Percentiles rank a stretch among this genome's conserved stretches.
Evolutionary conservation across 2,113 vertebrate genomes (phyloP).

Genomic region (Ivindomyrus marchei): DNA sequence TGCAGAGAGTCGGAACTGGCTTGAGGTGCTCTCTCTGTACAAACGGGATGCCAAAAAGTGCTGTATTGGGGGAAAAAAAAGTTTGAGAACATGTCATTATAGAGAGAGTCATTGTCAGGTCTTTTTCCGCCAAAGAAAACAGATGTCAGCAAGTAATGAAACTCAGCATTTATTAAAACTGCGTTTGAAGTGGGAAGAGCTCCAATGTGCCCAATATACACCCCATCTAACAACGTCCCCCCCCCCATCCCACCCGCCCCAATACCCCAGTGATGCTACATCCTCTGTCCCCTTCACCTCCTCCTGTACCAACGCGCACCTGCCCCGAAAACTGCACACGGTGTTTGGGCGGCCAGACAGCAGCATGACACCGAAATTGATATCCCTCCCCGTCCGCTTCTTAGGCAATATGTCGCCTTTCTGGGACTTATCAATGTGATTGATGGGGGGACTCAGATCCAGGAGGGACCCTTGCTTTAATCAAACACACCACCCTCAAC

Average conservation of each 20-base stretch:
- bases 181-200: not conserved
- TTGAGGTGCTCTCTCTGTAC: not conserved
- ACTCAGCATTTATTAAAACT: not conserved
- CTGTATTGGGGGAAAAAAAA: not conserved
- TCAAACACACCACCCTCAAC: constrained; percentile 69
- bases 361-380: constrained; percentile 77
- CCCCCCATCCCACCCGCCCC: constrained; percentile 2
- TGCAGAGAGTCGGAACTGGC: not conserved
- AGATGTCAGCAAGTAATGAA: not conserved
- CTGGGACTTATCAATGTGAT: constrained; percentile 87
- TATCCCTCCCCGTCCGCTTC: constrained; percentile 75
- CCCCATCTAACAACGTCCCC: not conserved
- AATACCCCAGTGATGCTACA: constrained; percentile 29
- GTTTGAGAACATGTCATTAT: not conserved
- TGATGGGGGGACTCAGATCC: constrained; percentile 74
- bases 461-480: constrained; percentile 74
- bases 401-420: constrained; percentile 91
- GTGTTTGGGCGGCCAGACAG: constrained; percentile 67
- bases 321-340: constrained; percentile 59
- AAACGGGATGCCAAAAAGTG: not conserved
- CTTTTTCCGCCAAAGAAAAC: not conserved
- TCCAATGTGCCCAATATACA: not conserved
- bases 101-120: constrained; percentile 6
- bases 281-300: constrained; percentile 46
- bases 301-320: constrained; percentile 37